phyloP scores from a whole-genome alignment of 2,797 vertebrate species.

The Vespertilio murinus region DNA sequence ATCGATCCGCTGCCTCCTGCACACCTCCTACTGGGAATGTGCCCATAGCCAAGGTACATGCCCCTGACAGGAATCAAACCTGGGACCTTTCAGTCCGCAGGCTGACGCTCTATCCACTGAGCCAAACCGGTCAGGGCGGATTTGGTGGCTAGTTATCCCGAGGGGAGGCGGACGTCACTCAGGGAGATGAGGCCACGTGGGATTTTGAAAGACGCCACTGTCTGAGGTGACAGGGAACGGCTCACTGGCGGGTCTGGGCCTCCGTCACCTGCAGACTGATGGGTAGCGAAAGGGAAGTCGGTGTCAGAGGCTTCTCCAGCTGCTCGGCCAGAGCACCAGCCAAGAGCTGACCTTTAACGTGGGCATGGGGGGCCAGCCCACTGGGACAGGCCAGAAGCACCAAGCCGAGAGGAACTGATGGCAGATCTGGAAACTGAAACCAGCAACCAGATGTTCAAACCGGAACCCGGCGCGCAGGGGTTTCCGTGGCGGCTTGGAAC shows the following conservation, averaged over 20 bases:
- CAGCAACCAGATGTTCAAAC: neutral
- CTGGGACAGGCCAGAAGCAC: constrained; percentile 64
- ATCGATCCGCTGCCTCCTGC: no score
- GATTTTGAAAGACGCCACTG: constrained; percentile 61
- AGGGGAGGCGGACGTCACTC: neutral
- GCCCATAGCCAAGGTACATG: no score
- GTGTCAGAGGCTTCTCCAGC: constrained; percentile 57
- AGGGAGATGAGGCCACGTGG: neutral
- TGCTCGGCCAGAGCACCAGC: constrained; percentile 34
- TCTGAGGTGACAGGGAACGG: neutral
- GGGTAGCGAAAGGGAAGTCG: constrained; percentile 45
- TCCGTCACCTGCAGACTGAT: constrained; percentile 9
- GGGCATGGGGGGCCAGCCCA: neutral
- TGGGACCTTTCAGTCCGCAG: no score
- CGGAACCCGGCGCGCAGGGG: neutral
- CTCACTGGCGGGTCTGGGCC: neutral
- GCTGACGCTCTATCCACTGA: no score
- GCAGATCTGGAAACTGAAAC: neutral
- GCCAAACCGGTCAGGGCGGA: neutral
- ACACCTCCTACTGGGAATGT: no score
- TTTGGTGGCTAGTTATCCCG: neutral
- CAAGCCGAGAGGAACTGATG: constrained; percentile 37
- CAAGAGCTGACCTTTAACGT: constrained; percentile 76
- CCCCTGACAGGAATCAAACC: no score
- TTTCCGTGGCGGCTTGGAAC: neutral